Base-by-base conservation (phyloP, 1,140 invertebrate genomes). In the Stegodyphus dumicola region DNA sequence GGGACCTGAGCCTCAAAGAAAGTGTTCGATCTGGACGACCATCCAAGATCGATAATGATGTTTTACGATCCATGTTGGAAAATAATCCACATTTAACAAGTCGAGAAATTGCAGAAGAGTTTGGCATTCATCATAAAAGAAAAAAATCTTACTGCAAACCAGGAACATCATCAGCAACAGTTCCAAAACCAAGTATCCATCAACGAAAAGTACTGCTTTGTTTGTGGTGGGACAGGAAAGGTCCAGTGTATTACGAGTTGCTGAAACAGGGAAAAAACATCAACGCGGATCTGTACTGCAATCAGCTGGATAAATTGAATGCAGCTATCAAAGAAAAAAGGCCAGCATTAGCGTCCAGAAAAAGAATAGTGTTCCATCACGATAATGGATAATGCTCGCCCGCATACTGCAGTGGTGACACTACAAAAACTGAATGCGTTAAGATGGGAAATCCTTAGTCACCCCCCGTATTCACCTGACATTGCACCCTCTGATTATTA, bases 271-370 rank as follows among this genome's bases (percentile, higher is more conserved):
- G 76, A 67, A 77, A 77, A 67, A 67, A 0, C 76, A 77, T 77
- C n/a, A 77, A 52, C 64, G 76, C 65, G 76, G 76, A 77, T 77
- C 76, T 77, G 49, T 77, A 77, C 65, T 77, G 76, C 15, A 77
- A 77, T 67, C 65, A 66, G 15, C 65, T 77, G 49, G 76, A 77
- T 77, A 77, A 77, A 77, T 77, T 77, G 76, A 77, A 77, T 77
- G 76, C 76, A 77, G 76, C 76, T 77, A 77, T 77, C 76, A 77
- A 77, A 77, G 65, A 77, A 77, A 77, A 77, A 77, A 77, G 76
- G 64, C 76, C 64, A 53, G 64, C 60, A 77, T 77, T 77, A 77
- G 76, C 13, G 65, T 77, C 49, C n/a, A 77, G 76, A 77, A 77
- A 67, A 77, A 64, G 76, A 70, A 67, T 66, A 67, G 76, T 54